Base-by-base conservation (phyloP, 2,888 invertebrate genomes). In the Allolobophora icterica region DNA sequence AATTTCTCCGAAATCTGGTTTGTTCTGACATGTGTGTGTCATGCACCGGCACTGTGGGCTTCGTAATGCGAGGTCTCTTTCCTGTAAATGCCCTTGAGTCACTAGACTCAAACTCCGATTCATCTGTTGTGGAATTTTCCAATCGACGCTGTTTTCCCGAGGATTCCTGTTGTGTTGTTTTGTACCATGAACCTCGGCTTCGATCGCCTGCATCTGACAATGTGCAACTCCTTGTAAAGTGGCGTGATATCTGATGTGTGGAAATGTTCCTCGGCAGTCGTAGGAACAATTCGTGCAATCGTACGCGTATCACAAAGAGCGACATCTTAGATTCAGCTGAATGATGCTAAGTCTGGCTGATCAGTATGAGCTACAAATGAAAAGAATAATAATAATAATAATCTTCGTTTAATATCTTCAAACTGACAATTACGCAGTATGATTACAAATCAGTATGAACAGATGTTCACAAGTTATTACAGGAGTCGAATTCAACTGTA, bases 51-150 rank as follows among this genome's bases (percentile, higher is more conserved):
- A n/a, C n/a, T 17, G 71, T 8, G 71, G 71, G n/a, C 8, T 13
- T 71, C 71, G 71, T 71, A 71, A 71, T 71, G 71, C 71, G 71
- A n/a, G 71, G n/a, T 71, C n/a, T 71, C 30, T 71, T 71, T 71
- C 1, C n/a, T 8, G 11, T 13, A n/a, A n/a, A n/a, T n/a, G 71
- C 30, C n/a, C n/a, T n/a, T 13, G 30, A 30, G 71, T 71, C 71
- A 71, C 71, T 8, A 17, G 30, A n/a, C 71, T 71, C 71, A 71
- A n/a, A 30, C 11, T 71, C 71, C n/a, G 30, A 71, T 71, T 71
- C 30, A 11, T 71, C 71, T 8, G n/a, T 8, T n/a, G 71, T 13
- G n/a, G 71, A 30, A n/a, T 71, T 71, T 71, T 71, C n/a, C 8
- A 17, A 8, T 71, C 71, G 30, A 71, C 71, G 71, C n/a, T 71